Base-by-base conservation (phyloP, 2,888 invertebrate species). In the Lasioglossum zephyrum region DNA sequence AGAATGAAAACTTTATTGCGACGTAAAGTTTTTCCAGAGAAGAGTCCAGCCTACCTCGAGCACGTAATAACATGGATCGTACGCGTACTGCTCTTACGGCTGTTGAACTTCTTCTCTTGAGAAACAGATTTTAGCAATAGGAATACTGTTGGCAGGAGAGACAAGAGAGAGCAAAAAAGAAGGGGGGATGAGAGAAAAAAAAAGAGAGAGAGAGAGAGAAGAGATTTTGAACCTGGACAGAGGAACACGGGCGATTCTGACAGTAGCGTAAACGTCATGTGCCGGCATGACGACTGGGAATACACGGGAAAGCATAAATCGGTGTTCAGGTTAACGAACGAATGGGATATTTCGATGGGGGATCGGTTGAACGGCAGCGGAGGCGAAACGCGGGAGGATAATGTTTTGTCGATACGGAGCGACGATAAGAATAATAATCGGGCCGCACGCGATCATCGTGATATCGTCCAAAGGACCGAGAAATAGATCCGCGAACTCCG, bases 381-480 rank as follows among this genome's bases (percentile, higher is more conserved):
- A 72, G 77, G 66, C 73, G 81, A 90, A 88, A 90, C 91, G 93
- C 90, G 89, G 92, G 92, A 93, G 92, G 92, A 91, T 88, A 88
- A 91, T 93, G 94, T 94, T 94, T 94, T 94, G 92, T 94, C 94
- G 94, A 94, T 94, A 94, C 89, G 89, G 93, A 89, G 89, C 86
- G 87, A 74, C 4, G 78, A 86, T 60, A 44, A 53, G 18, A 84
- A 88, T 88, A 86, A 83, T 87, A 91, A 91, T 91, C 87, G 79
- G 78, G 47, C 22, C 57, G 87, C 91, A 92, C 89, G 92, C 92
- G 84, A 93, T 85, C 74, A 73, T 41, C 18, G n/a, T 74, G 88
- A 90, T 69, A 87, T 83, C 88, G 84, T 87, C 22, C 86, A 22
- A 4, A 69, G 83, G 78, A 82, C 82, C 82, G 87, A 85, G 31